These are phyloP conservation scores for Xestobium rufovillosum DNA, from an alignment of 2,888 invertebrate species.

Conservation along the genomic window DNA sequence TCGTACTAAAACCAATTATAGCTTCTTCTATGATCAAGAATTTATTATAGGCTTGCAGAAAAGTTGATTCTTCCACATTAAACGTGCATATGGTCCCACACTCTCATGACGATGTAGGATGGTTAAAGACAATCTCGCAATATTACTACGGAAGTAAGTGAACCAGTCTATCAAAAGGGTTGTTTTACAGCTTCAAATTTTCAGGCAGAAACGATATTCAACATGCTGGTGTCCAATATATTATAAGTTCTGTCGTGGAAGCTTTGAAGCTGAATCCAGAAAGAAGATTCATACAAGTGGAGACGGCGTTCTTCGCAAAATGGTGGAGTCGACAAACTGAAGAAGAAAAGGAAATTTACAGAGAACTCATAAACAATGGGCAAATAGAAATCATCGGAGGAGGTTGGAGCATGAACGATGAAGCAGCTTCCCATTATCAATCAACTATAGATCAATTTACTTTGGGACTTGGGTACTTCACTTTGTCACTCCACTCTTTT, in stretches of 20 bases:
- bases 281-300: slow-evolving; percentile 74
- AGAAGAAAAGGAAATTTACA: slow-evolving; percentile 47
- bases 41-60: no score
- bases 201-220: no score
- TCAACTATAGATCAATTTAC: slow-evolving; percentile 65
- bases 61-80: no score
- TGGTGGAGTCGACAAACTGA: slow-evolving; percentile 69
- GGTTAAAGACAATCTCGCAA: slow-evolving; percentile 90
- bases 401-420: slow-evolving; percentile 55
- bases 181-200: no score
- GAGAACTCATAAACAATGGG: slow-evolving; percentile 51
- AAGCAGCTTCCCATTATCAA: slow-evolving; percentile 60
- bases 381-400: slow-evolving; percentile 55
- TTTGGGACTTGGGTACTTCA: slow-evolving; percentile 59
- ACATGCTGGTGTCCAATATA: slow-evolving; percentile 83
- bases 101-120: slow-evolving; percentile 91
- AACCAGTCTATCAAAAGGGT: no score
- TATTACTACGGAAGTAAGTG: slow-evolving; percentile 78
- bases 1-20: no score
- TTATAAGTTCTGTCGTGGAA: slow-evolving; percentile 74
- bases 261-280: slow-evolving; percentile 62
- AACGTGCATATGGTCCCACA: slow-evolving; percentile 84
- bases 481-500: slow-evolving; percentile 23
- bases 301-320: slow-evolving; percentile 72
- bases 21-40: no score